Conservation (phyloP, 2,888 invertebrate species). For the Ophion obscuratus region DNA sequence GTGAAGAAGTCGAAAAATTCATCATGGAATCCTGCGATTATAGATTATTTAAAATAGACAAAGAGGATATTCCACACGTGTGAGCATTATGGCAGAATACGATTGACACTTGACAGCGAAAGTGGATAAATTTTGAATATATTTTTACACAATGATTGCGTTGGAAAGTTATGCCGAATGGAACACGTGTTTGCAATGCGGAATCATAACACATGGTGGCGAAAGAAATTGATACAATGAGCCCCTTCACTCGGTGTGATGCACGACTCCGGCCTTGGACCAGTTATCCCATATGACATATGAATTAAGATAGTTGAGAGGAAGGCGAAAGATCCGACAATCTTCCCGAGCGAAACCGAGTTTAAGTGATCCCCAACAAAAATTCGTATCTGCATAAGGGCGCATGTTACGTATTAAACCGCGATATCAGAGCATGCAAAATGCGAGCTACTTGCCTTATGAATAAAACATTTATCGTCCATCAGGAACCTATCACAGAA, state of each 20-base stretch:
- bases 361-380: neutral
- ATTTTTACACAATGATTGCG: neutral
- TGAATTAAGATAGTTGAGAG: constrained; percentile 43
- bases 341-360: neutral
- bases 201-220: constrained; percentile 26
- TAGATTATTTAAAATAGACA: too few species aligned
- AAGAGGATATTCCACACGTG: neutral
- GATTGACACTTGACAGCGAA: neutral
- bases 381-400: neutral
- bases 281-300: constrained; percentile 43
- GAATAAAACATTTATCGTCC: too few species aligned
- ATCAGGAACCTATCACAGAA: too few species aligned
- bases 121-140: neutral
- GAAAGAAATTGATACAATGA: constrained; percentile 44
- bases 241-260: constrained; percentile 29
- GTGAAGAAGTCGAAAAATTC: too few species aligned
- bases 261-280: constrained; percentile 55
- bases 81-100: neutral
- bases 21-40: too few species aligned
- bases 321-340: constrained; percentile 22
- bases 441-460: too few species aligned
- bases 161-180: neutral
- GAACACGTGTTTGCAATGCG: constrained; percentile 7
- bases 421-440: too few species aligned
- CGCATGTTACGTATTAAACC: too few species aligned